Evolutionary conservation across 2,113 vertebrate species (phyloP), one percentile per base, ranked within the genome.

Genomic region (Oncorhynchus clarkii): DNA sequence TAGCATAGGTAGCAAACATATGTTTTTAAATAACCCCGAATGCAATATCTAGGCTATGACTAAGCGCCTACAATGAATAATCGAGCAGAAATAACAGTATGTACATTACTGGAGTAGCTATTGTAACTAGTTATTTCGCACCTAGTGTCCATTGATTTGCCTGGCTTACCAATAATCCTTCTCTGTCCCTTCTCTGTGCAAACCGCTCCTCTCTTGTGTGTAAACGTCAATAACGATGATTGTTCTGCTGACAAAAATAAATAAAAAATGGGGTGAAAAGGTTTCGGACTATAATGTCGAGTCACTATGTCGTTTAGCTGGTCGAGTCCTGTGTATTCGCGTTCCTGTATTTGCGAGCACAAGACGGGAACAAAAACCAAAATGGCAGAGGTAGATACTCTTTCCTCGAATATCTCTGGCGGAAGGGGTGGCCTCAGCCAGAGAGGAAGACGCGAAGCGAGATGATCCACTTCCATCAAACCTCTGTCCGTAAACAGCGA

Each of bases 341-440:
- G 88, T 73, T 89, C 84, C 88, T 87, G 90, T 87, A 87, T 91
- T 90, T 81, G 86, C 77, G 88, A 90, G 91, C 89, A 90, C 88
- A 87, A 86, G 91, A 29, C 90, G 88, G 91, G 93, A 94, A 94
- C 93, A 94, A 94, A 94, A 94, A 94, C 93, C 93, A 94, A 94
- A 94, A 94, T 94, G 93, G 93, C 93, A 94, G 92, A 86, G 87
- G 39, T 14, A 45, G 39, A 9, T 45, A 45, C 39, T 45, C 39
- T 9, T 45, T 45, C 8, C 39, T 45, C 8, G 9, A 39, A 39
- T 39, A 39, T 8, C 39, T 45, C 39, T 45, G 39, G 39, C 39
- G 39, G 39, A 45, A 45, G 39, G 39, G 39, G 39, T 11, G 39
- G 39, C 34, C 34, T 39, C 0, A 39, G 34, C 34, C 34, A 39